Conservation (phyloP, 2,113 vertebrate genomes). For the Paraplagusia blochii region DNA sequence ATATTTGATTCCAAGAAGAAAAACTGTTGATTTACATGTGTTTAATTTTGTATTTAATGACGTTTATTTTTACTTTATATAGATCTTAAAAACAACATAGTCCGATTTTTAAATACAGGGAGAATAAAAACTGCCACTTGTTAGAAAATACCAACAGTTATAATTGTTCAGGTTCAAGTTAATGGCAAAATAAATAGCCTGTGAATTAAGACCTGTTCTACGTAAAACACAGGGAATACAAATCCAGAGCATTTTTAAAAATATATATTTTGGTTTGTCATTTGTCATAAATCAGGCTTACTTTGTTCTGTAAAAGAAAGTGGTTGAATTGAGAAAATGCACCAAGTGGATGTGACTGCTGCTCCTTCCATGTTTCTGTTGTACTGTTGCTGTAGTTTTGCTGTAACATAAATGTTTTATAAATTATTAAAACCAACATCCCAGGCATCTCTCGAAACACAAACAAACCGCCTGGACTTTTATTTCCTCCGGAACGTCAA, state of each 20-base stretch:
- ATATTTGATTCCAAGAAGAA: too few species aligned
- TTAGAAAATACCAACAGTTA: too few species aligned
- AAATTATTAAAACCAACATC: constrained; percentile 71
- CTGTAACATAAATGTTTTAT: constrained; percentile 74
- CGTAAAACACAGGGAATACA: too few species aligned
- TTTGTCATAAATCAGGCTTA: neutral
- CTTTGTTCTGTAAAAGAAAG: constrained; percentile 19
- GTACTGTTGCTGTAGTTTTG: constrained; percentile 69
- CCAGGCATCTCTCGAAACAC: constrained; percentile 58
- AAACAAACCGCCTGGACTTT: neutral
- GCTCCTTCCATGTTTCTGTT: constrained; percentile 63
- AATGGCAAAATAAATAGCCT: too few species aligned
- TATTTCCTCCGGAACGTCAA: neutral
- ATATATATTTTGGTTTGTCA: neutral
- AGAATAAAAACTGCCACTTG: too few species aligned
- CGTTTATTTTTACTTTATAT: too few species aligned
- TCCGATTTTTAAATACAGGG: too few species aligned
- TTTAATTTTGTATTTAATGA: too few species aligned
- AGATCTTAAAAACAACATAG: too few species aligned
- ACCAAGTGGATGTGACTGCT: constrained; percentile 29
- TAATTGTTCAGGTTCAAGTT: too few species aligned
- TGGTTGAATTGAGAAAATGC: constrained; percentile 34
- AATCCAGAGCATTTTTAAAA: neutral
- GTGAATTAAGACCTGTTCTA: too few species aligned
- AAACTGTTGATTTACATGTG: too few species aligned